Base-by-base conservation (phyloP, 2,888 invertebrate species). In the Drosophila mimetica region DNA sequence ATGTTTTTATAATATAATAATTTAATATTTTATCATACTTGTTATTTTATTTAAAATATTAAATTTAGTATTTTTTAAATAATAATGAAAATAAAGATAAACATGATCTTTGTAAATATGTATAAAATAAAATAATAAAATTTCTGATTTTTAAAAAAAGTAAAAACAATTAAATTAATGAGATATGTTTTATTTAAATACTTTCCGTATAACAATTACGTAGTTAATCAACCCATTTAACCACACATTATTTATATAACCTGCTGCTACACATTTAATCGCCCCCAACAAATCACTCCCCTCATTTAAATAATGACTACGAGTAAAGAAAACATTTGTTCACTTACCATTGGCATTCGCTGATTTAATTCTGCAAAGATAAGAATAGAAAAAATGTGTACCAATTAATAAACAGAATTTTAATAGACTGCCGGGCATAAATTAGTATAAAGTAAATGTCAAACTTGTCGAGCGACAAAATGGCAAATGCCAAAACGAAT, bases 291-390 rank as follows among this genome's bases (percentile, higher is more conserved):
- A 42, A 61, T 63, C 61, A 47, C 16, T 4, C 16, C 11, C 16
- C 20, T n/a, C 18, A 46, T 50, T 71, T 46, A 39, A 72, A 72
- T 54, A 39, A 46, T 16, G 32, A 28, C 48, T 28, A 14, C 13
- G 22, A 55, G 39, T 28, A 25, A 14, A 22, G 28, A 55, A 16
- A 42, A 54, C 61, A 55, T 14, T 74, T 65, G 58, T 69, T 37
- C 46, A 91, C 92, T 91, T 90, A 92, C 92, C 92, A 85, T 91
- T 92, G 79, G 90, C 90, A 89, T 92, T 92, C 71, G 91, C 89
- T 84, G 92, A 91, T 89, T 92, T 92, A 86, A 92, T 91, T 91
- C 92, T 92, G 92, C 55, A 90, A 91, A 79, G 80, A 89, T 74
- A 79, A 76, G 57, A 74, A 74, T 59, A 34, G 55, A 74, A 42